Conservation (phyloP, 2,797 vertebrate species). For the Pyrocephalus nanus region DNA sequence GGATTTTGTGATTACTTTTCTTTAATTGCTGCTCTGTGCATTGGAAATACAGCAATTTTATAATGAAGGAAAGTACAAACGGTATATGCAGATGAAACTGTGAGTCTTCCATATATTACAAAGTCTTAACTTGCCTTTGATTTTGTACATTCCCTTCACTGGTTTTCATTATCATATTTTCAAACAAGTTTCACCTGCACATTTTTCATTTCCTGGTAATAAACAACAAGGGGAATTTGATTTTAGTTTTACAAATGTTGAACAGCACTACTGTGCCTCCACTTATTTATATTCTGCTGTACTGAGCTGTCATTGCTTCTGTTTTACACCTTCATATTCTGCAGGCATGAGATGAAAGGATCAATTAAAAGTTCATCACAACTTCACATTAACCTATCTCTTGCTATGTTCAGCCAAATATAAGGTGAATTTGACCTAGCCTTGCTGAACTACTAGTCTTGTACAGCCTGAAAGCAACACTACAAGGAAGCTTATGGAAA, state of each 20-base stretch:
- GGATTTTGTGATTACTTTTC: neutral
- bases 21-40: neutral
- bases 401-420: neutral
- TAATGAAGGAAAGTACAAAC: neutral
- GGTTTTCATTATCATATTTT: conserved; percentile 18
- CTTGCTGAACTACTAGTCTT: neutral
- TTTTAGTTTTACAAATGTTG: conserved; percentile 32
- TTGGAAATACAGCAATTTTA: neutral
- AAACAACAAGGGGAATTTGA: neutral
- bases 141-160: neutral
- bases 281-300: conserved; percentile 11
- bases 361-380: neutral
- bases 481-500: neutral
- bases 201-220: conserved; percentile 22
- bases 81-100: neutral
- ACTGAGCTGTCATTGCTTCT: neutral
- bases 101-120: neutral
- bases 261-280: neutral
- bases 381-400: neutral
- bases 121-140: conserved; percentile 17
- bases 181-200: conserved; percentile 2
- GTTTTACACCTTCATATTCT: neutral
- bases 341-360: neutral
- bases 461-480: neutral
- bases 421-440: neutral